Conservation (phyloP, 2,888 invertebrate species). For the Sinotaia quadrata region DNA sequence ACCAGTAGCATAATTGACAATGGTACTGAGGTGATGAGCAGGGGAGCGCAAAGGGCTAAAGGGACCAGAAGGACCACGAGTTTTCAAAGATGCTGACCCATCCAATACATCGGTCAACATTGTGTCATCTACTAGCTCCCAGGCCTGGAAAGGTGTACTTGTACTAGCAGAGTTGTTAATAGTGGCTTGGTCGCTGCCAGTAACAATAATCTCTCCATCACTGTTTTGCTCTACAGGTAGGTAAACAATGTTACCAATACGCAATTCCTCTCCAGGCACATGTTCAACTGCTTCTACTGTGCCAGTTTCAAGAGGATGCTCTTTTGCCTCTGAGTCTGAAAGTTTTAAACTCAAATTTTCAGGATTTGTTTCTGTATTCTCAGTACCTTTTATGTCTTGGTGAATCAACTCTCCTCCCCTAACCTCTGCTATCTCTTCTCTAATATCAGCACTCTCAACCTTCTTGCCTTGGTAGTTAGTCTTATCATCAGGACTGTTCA, state of each 20-base stretch:
- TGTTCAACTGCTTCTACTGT: constrained; percentile 12
- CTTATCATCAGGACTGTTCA: not conserved
- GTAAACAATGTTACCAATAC: constrained; percentile 52
- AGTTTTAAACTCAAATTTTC: not conserved
- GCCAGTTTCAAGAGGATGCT: not conserved
- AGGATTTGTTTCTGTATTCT: no score
- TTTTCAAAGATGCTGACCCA: not conserved
- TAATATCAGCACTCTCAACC: not conserved
- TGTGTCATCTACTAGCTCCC: not conserved
- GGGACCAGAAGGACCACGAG: constrained; percentile 38
- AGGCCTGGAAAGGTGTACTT: not conserved
- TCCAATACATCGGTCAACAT: not conserved
- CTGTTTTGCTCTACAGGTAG: constrained; percentile 45
- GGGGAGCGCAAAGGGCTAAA: constrained; percentile 56
- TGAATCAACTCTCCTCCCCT: no score
- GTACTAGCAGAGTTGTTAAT: not conserved
- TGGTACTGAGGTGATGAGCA: constrained; percentile 71
- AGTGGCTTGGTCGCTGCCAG: not conserved
- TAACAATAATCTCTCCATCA: constrained; percentile 3
- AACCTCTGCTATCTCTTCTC: no score
- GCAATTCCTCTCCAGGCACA: constrained; percentile 28
- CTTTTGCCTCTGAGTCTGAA: not conserved
- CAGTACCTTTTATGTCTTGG: no score
- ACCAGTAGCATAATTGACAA: constrained; percentile 96
- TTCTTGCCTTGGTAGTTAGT: not conserved